Conservation (phyloP, 2,113 vertebrate species). For the Solea solea region DNA sequence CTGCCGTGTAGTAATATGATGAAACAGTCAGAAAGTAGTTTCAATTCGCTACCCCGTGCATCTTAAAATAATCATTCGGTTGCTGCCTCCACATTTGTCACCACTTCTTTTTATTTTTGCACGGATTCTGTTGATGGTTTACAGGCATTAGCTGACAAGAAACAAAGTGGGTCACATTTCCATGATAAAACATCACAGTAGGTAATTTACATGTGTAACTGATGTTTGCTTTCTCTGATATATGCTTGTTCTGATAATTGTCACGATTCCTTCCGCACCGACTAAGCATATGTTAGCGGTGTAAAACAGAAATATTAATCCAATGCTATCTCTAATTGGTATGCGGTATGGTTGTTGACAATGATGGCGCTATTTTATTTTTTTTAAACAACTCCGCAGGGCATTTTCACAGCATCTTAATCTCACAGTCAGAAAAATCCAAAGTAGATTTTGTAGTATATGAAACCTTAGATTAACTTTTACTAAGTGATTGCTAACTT, state of each 20-base stretch:
- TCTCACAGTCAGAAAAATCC: too few relatives aligned
- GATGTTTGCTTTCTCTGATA: conserved; percentile 52
- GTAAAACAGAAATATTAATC: too few relatives aligned
- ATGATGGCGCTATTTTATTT: too few relatives aligned
- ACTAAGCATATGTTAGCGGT: conserved; percentile 18
- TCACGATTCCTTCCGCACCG: conserved; percentile 28
- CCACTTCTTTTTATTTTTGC: conserved; percentile 25
- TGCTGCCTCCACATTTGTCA: conserved; percentile 66
- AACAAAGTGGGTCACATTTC: conserved; percentile 65
- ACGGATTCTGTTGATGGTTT: conserved; percentile 55
- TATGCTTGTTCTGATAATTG: conserved; percentile 56
- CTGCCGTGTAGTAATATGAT: conserved; percentile 80
- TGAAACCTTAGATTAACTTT: background rate
- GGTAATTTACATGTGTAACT: conserved; percentile 66
- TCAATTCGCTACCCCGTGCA: conserved; percentile 67
- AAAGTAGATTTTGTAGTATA: too few relatives aligned
- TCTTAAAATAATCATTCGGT: conserved; percentile 81
- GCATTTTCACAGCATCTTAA: too few relatives aligned
- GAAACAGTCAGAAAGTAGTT: conserved; percentile 85
- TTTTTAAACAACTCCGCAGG: too few relatives aligned
- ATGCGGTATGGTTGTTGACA: too few relatives aligned
- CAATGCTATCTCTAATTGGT: too few relatives aligned
- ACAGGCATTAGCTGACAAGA: conserved; percentile 65
- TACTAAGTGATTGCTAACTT: background rate
- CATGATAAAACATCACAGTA: conserved; percentile 57